phyloP scores from a whole-genome alignment of 2,113 vertebrate genomes.

The Oryzias javanicus region DNA sequence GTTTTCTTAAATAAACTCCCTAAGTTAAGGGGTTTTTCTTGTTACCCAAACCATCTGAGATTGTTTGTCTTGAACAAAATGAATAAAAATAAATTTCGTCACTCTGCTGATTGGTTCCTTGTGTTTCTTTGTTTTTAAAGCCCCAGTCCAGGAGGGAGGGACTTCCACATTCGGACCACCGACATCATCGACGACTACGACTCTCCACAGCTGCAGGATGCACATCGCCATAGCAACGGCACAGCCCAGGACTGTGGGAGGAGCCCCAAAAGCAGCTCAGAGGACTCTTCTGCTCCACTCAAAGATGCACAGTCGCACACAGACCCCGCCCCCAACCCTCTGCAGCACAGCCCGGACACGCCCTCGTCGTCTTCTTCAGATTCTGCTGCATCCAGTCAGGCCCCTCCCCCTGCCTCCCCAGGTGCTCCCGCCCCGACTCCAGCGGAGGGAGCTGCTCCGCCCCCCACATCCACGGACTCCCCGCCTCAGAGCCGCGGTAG shows the following conservation, averaged over 20 bases:
- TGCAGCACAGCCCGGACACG: constrained; percentile 25
- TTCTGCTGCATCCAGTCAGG: constrained; percentile 29
- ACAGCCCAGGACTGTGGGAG: constrained; percentile 20
- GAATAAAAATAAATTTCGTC: too few species aligned
- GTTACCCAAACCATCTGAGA: too few species aligned
- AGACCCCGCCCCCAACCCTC: neutral
- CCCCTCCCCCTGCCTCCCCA: constrained; percentile 28
- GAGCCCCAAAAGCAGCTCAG: constrained; percentile 31
- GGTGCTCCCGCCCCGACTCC: constrained; percentile 11
- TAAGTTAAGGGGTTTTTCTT: too few species aligned
- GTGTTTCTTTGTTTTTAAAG: constrained; percentile 25
- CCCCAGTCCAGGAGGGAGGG: constrained; percentile 62
- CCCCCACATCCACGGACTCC: neutral
- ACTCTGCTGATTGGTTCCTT: too few species aligned
- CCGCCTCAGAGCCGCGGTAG: constrained; percentile 38
- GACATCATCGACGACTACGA: constrained; percentile 66
- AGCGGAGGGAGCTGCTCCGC: constrained; percentile 36
- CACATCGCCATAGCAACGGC: constrained; percentile 12
- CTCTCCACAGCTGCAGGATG: constrained; percentile 40
- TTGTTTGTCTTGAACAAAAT: too few species aligned
- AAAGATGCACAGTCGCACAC: constrained; percentile 38
- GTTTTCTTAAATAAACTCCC: too few species aligned
- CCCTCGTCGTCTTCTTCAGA: constrained; percentile 12
- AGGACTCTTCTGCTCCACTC: constrained; percentile 18
- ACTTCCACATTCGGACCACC: constrained; percentile 67